Evolutionary conservation across 2,113 vertebrate species (phyloP).

Genomic region (Camelus dromedarius): DNA sequence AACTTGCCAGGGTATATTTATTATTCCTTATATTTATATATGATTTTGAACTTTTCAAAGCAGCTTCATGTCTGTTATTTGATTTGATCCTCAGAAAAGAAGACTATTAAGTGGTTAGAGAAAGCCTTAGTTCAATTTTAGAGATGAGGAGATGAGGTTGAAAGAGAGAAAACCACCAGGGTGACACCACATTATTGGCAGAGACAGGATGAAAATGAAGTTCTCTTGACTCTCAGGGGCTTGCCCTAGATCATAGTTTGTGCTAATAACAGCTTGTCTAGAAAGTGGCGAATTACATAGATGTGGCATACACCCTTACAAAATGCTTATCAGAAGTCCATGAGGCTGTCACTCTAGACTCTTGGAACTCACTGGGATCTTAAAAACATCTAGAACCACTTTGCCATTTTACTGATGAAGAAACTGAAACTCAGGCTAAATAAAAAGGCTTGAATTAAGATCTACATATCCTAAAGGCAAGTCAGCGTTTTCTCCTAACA

Average conservation of each 20-base stretch:
- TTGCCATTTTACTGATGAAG: neutral
- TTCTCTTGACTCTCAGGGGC: neutral
- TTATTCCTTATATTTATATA: neutral
- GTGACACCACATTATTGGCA: neutral
- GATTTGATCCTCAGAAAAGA: conserved; percentile 34
- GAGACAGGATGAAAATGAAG: neutral
- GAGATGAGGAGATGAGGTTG: neutral
- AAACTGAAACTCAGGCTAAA: neutral
- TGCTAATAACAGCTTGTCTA: neutral
- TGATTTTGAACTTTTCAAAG: conserved; percentile 22
- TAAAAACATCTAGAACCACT: neutral
- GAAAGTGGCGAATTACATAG: neutral
- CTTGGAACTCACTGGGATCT: neutral
- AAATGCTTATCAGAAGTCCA: neutral
- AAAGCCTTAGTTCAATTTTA: conserved; percentile 31
- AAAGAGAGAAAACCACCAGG: neutral
- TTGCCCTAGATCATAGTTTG: neutral
- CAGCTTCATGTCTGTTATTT: neutral
- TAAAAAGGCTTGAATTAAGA: neutral
- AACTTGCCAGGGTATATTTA: neutral
- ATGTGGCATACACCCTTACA: neutral
- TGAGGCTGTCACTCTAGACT: neutral
- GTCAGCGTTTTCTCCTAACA: neutral
- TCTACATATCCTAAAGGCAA: neutral
- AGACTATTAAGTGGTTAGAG: neutral